Evolutionary conservation across 2,888 invertebrate species (phyloP), one percentile per base, ranked within the genome.

Genomic region (Pyralis farinalis): DNA sequence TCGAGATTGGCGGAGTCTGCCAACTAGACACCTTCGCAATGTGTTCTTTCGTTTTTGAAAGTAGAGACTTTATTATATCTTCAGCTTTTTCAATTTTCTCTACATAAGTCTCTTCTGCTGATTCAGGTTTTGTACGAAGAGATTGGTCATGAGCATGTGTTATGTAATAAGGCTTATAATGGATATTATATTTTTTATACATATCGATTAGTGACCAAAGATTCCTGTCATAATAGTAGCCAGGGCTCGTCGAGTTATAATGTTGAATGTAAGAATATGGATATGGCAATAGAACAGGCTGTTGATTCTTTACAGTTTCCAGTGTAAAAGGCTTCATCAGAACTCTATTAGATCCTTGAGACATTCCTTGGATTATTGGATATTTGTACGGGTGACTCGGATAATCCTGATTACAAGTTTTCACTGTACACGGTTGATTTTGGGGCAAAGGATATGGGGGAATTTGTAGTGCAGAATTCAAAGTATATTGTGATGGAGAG

Each of bases 1-100:
- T 39, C 3, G 80, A 55, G n/a, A 86, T 37, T 1, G 72, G 62
- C 40, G 71, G 66, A 0, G 81, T 83, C 47, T 81, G 71, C 87
- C 86, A 87, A 1, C 62, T 59, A 0, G 68, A 65, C 4, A 4
- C 16, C 16, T 16, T 16, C 1, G 44, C 49, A 2, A 22, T 39
- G 7, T 49, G 51, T 0, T 43, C 46, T 12, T 53, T 51, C 8
- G 29, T 35, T 28, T 48, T 38, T 30, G 34, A 30, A 8, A 46
- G 10, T 7, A 51, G 16, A n/a, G 10, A 37, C n/a, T 47, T 42
- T 0, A 50, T 21, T 5, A 51, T 34, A 4, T 16, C 22, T 11
- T 31, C 37, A 0, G 22, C 21, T 34, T 6, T 37, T 21, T 33
- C n/a, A 9, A 3, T 5, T 20, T 33, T 40, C 3, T 29, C 30